Percentiles rank a stretch among this genome's conserved stretches.
phyloP scores from a whole-genome alignment of 2,113 vertebrate genomes.

The Sporophila hypoxantha region DNA sequence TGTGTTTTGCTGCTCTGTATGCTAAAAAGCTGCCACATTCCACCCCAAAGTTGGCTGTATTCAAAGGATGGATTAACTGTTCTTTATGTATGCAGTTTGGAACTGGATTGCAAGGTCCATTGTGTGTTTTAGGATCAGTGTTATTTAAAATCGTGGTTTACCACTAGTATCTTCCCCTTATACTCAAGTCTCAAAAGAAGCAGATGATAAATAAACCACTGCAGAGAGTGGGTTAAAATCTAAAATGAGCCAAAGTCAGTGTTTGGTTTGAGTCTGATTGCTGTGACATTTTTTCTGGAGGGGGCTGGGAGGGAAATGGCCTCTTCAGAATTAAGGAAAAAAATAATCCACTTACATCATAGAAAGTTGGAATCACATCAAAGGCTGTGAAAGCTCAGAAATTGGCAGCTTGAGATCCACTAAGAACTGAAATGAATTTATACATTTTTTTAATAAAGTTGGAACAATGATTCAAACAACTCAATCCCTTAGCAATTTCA shows the following conservation, averaged over 20 bases:
- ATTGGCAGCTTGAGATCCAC: conserved; percentile 56
- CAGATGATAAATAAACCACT: not conserved
- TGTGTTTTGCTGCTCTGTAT: not conserved
- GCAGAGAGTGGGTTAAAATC: not conserved
- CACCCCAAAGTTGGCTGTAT: conserved; percentile 34
- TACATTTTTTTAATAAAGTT: conserved; percentile 51
- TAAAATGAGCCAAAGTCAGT: not conserved
- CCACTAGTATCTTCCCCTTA: not conserved
- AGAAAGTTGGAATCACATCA: conserved; percentile 63
- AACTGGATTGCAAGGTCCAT: not conserved
- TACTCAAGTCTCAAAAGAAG: not conserved
- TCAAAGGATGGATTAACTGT: conserved; percentile 52
- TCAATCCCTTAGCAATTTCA: conserved; percentile 50
- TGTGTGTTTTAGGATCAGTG: not conserved
- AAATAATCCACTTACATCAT: conserved; percentile 64
- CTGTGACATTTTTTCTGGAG: not conserved
- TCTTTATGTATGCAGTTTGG: conserved; percentile 29
- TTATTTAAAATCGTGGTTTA: conserved; percentile 33
- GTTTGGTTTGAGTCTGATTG: not conserved
- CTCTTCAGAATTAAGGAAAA: conserved; percentile 36
- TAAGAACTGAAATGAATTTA: conserved; percentile 62
- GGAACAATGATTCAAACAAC: conserved; percentile 41
- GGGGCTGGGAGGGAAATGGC: not conserved
- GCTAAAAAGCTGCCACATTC: conserved; percentile 32
- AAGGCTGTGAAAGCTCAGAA: conserved; percentile 41